Evolutionary conservation across 1,140 invertebrate genomes (phyloP), one percentile per base, ranked within the genome.

Genomic region (Eurosta solidaginis): DNA sequence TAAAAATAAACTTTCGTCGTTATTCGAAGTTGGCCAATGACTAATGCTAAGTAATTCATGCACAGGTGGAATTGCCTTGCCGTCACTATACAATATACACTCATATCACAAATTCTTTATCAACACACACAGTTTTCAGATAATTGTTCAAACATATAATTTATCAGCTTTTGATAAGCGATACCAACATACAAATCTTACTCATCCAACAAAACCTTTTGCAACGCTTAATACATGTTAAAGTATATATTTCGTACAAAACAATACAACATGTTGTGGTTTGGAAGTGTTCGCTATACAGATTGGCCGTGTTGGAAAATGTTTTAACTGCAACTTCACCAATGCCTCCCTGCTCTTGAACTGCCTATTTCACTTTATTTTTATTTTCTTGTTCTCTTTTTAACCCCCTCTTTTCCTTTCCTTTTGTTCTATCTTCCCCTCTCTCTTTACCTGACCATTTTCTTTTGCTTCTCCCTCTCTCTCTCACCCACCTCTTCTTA

Each of bases 141-240:
- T 68, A 68, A 68, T 29, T 42, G 10, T 4, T 9, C 33, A 40
- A 20, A 14, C 59, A n/a, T 68, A 68, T 42, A 63, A 17, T 68
- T 68, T 68, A 68, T 68, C 59, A 68, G 59, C n/a, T n/a, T n/a
- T 68, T 68, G 59, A 68, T 68, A 68, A 68, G 33, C 59, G 27
- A 40, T 42, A 42, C 14, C 74, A 5, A 20, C 33, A 20, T 6
- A 4, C 25, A 27, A 7, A 0, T n/a, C 20, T 12, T 36, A 22
- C 9, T 22, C 25, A 25, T 52, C 22, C 10, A 42, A 47, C 49
- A 25, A 25, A 4, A 49, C 10, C 25, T 52, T 25, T 25, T 52
- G 49, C 49, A 22, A 52, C 20, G 25, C 49, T 52, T n/a, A n/a
- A 20, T 7, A n/a, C n/a, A n/a, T n/a, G n/a, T n/a, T n/a, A n/a